These are phyloP conservation scores for Melanotus villosus DNA, from an alignment of 2,888 invertebrate genomes.

Conservation along the genomic window DNA sequence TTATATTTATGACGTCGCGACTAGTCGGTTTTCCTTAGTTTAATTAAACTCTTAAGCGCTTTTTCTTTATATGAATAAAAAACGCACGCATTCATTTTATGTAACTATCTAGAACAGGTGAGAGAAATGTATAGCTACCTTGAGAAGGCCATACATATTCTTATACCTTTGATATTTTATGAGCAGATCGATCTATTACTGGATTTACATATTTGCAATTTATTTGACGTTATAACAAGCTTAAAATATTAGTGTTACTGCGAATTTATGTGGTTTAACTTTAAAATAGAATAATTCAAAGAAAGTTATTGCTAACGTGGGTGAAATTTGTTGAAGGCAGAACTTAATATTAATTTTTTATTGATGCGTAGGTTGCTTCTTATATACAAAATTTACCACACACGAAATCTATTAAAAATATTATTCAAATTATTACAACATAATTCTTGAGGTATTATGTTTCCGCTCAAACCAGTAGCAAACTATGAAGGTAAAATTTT, in stretches of 20 bases:
- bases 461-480: slow-evolving; percentile 35
- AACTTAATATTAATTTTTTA: slow-evolving; percentile 28
- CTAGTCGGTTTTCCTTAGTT: slow-evolving; percentile 18
- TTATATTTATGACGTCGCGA: slow-evolving; percentile 2
- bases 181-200: slow-evolving; percentile 4
- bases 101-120: slow-evolving; percentile 47
- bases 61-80: slow-evolving; percentile 25
- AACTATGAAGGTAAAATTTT: slow-evolving; percentile 15
- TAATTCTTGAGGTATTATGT: slow-evolving; percentile 21
- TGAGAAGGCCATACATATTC: slow-evolving; percentile 52
- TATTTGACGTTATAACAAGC: neutral
- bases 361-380: slow-evolving; percentile 20
- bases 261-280: neutral
- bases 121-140: slow-evolving; percentile 51
- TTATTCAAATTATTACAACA: slow-evolving; percentile 40
- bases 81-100: slow-evolving; percentile 41
- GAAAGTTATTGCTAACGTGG: slow-evolving; percentile 20
- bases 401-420: slow-evolving; percentile 23
- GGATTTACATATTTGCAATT: slow-evolving; percentile 10
- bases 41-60: slow-evolving; percentile 27
- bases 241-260: slow-evolving; percentile 1
- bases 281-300: slow-evolving; percentile 17
- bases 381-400: slow-evolving; percentile 27
- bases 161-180: slow-evolving; percentile 30
- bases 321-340: slow-evolving; percentile 29